These are phyloP conservation scores for Nemurella pictetii DNA, from an alignment of 2,888 invertebrate species.

Conservation along the genomic window DNA sequence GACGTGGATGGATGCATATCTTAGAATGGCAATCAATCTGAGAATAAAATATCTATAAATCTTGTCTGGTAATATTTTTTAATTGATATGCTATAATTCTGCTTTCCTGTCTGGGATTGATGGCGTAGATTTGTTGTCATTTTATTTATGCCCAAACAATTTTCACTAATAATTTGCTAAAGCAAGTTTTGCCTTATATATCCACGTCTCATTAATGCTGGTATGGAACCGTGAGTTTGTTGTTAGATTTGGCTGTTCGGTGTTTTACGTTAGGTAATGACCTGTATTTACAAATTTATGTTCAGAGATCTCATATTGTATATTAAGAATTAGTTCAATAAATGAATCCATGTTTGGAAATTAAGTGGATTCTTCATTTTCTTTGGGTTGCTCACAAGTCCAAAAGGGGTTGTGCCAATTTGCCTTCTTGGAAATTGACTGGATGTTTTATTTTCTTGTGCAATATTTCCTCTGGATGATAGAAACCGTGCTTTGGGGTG, in stretches of 20 bases:
- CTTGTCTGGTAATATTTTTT: background rate
- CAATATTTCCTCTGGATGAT: no score
- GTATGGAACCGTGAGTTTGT: background rate
- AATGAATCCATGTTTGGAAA: background rate
- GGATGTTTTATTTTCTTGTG: no score
- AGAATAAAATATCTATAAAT: background rate
- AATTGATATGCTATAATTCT: background rate
- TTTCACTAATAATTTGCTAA: background rate
- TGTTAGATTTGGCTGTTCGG: background rate
- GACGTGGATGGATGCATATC: background rate
- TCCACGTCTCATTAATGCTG: background rate
- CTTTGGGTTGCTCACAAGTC: no score
- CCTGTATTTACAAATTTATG: background rate
- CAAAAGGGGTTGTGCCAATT: no score
- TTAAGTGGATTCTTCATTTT: background rate
- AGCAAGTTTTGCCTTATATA: background rate
- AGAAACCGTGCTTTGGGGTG: no score
- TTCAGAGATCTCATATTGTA: background rate
- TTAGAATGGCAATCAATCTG: background rate
- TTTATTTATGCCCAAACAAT: background rate
- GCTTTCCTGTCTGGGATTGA: background rate
- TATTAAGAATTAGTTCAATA: background rate
- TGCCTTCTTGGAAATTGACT: no score
- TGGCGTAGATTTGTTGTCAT: background rate
- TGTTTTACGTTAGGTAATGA: background rate